Conservation (phyloP, 2,888 invertebrate species). For the Machimus rusticus region DNA sequence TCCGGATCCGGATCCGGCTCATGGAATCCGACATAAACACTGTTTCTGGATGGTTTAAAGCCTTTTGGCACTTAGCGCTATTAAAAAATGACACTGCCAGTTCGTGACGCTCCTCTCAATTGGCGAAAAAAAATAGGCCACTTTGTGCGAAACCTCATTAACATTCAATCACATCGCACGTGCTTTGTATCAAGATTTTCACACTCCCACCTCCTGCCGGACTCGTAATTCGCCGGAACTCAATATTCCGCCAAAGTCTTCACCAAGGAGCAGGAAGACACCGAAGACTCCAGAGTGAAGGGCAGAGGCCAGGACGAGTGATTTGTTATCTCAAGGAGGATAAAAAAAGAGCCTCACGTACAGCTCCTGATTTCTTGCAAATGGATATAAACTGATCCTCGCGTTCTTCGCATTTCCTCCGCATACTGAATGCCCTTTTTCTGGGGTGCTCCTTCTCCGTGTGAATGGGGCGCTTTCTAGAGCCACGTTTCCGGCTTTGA, state of each 20-base stretch:
- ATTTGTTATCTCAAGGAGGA: conserved; percentile 21
- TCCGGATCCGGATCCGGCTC: neutral
- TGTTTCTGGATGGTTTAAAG: neutral
- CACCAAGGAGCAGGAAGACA: neutral
- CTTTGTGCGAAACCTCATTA: conserved; percentile 19
- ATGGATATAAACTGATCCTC: conserved; percentile 28
- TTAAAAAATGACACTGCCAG: neutral
- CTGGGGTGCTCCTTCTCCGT: neutral
- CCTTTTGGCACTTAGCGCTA: neutral
- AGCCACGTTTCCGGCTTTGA: neutral
- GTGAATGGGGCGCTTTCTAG: neutral
- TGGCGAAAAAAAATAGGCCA: neutral
- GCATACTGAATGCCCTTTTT: neutral
- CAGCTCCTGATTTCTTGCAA: conserved; percentile 11
- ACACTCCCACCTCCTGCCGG: neutral
- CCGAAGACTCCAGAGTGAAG: neutral
- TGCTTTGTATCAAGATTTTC: conserved; percentile 25
- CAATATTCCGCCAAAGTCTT: neutral
- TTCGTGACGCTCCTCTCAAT: neutral
- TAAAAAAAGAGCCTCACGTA: conserved; percentile 28
- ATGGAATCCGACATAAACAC: neutral
- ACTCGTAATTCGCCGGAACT: neutral
- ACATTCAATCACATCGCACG: conserved; percentile 27
- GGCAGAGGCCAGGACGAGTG: neutral
- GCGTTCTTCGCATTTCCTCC: conserved; percentile 12